These are phyloP conservation scores for Tricholaema leucomelas DNA, from an alignment of 2,113 vertebrate species.

Conservation along the genomic window DNA sequence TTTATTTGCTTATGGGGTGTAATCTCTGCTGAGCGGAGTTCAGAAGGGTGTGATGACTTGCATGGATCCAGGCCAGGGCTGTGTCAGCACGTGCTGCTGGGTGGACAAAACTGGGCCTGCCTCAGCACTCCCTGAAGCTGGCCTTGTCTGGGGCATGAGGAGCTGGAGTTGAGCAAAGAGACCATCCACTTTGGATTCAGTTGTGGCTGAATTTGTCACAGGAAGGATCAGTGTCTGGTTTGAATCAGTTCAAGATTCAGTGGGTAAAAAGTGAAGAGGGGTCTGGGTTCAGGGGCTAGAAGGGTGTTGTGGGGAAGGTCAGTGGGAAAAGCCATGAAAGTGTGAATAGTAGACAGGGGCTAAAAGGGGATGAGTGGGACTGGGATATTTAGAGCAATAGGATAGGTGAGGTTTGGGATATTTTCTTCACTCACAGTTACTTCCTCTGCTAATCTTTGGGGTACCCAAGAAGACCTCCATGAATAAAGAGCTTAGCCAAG, in stretches of 20 bases:
- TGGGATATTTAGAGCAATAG: neutral
- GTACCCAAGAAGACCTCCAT: neutral
- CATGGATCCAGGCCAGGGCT: neutral
- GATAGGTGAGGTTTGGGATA: neutral
- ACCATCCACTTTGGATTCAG: neutral
- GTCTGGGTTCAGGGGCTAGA: neutral
- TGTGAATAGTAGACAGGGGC: neutral
- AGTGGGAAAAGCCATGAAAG: neutral
- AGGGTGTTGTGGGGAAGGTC: neutral
- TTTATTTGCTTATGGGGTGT: neutral
- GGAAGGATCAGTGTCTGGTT: neutral
- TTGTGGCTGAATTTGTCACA: neutral
- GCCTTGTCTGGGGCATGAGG: neutral
- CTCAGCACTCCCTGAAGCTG: neutral
- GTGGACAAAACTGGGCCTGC: neutral
- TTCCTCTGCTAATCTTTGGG: neutral
- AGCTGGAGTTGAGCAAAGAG: neutral
- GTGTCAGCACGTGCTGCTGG: neutral
- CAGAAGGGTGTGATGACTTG: neutral
- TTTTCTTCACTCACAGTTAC: neutral
- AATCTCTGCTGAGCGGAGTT: neutral
- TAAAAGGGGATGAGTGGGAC: neutral
- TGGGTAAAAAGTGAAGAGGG: neutral
- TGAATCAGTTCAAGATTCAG: neutral
- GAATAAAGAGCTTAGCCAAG: neutral